These are phyloP conservation scores for Cinclus cinclus DNA, from an alignment of 2,113 vertebrate genomes.

Conservation along the genomic window DNA sequence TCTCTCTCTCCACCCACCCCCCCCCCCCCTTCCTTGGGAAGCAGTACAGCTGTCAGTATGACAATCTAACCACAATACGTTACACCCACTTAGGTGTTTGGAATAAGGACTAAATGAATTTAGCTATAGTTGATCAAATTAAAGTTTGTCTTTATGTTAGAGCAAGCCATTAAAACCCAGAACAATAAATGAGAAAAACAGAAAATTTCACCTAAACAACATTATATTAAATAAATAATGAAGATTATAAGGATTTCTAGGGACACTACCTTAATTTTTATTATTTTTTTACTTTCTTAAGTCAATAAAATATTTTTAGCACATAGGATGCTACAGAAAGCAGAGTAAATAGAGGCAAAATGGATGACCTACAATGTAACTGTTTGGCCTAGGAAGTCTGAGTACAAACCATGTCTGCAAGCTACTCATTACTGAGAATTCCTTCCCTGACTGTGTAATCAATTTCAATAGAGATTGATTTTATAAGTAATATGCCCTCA, in stretches of 20 bases:
- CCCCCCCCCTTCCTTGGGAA: neutral
- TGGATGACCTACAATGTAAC: neutral
- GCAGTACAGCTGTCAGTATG: neutral
- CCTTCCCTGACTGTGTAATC: neutral
- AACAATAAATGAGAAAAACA: neutral
- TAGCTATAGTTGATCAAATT: conserved; percentile 12
- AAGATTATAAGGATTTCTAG: neutral
- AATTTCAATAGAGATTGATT: conserved; percentile 14
- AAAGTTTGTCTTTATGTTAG: neutral
- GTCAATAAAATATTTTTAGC: neutral
- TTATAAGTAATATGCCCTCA: neutral
- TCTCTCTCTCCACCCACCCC: too few species aligned
- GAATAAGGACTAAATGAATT: conserved; percentile 17
- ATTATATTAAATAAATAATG: neutral
- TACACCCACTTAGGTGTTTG: neutral
- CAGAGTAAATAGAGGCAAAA: neutral
- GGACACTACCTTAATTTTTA: neutral
- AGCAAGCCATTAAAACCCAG: neutral
- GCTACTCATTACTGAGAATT: neutral
- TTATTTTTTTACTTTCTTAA: neutral
- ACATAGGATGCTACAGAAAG: neutral
- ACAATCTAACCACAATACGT: neutral
- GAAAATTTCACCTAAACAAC: neutral
- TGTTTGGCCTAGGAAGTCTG: neutral
- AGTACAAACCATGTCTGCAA: neutral